Conservation (phyloP, 2,797 vertebrate species). For the Synanceia verrucosa region DNA sequence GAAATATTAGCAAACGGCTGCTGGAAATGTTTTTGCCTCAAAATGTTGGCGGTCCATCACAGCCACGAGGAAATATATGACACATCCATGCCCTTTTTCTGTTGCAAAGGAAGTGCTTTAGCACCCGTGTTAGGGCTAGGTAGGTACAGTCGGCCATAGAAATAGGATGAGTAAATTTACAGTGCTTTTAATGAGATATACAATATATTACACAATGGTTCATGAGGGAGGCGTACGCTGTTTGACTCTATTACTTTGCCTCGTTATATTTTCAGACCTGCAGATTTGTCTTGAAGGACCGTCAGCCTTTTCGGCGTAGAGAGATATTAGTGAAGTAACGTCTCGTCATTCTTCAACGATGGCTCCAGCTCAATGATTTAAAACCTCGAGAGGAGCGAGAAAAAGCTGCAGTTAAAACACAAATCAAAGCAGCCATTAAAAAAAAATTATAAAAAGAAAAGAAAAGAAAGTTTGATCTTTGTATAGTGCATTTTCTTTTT, state of each 20-base stretch:
- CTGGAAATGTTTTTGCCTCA: conserved; percentile 43
- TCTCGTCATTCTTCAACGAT: conserved; percentile 17
- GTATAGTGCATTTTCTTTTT: conserved; percentile 56
- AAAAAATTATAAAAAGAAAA: too few species aligned
- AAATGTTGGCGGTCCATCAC: conserved; percentile 37
- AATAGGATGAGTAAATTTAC: conserved; percentile 77
- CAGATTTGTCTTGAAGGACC: conserved; percentile 26
- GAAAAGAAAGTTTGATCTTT: conserved; percentile 23
- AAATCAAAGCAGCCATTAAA: conserved; percentile 19
- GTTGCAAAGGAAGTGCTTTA: conserved; percentile 64
- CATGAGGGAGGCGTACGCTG: conserved; percentile 37
- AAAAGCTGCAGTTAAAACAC: conserved; percentile 24
- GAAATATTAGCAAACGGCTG: conserved; percentile 19
- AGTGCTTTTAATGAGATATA: conserved; percentile 71
- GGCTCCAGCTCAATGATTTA: conserved; percentile 20
- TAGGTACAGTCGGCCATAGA: conserved; percentile 67
- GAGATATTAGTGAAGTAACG: conserved; percentile 18
- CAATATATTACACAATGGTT: conserved; percentile 65
- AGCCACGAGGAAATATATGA: conserved; percentile 46
- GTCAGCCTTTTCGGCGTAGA: conserved; percentile 20
- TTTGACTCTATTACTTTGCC: conserved; percentile 25
- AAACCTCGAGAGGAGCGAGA: conserved; percentile 8
- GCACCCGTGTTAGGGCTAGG: conserved; percentile 52
- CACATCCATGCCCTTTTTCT: conserved; percentile 59
- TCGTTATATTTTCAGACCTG: conserved; percentile 39